Evolutionary conservation across 2,797 vertebrate genomes (phyloP).

Genomic region (Garrulus glandarius): DNA sequence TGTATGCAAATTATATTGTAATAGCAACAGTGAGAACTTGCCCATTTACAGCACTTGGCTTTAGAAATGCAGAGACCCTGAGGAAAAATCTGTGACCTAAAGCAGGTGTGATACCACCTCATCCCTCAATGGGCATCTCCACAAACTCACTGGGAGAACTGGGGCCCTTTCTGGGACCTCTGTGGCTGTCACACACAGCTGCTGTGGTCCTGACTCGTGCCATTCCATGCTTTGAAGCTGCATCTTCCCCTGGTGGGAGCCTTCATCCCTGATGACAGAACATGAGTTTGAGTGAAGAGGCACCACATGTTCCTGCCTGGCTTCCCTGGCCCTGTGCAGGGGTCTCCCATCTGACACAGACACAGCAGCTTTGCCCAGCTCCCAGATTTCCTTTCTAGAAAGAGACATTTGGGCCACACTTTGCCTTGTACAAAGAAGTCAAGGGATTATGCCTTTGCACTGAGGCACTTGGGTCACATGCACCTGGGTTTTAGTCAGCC

Average conservation of each 20-base stretch:
- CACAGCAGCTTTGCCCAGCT: background rate
- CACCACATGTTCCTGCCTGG: background rate
- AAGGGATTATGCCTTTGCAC: too few species aligned
- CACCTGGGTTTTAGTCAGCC: background rate
- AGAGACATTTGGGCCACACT: background rate
- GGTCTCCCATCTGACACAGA: background rate
- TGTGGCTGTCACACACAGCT: background rate
- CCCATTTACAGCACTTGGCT: background rate
- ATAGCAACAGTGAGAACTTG: background rate
- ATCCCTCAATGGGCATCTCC: background rate
- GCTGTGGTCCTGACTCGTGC: fast-evolving
- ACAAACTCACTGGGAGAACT: background rate
- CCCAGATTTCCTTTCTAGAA: background rate
- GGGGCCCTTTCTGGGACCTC: background rate
- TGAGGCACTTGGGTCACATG: background rate
- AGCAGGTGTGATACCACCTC: background rate
- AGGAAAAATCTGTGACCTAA: background rate
- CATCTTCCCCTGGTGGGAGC: background rate
- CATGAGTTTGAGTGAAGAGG: background rate
- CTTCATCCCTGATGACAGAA: background rate
- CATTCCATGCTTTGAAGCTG: background rate
- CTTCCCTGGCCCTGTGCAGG: background rate
- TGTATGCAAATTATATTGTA: background rate
- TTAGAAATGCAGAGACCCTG: background rate
- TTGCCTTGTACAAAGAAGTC: background rate